A percentile compares a stretch with the other conserved stretches of the same genome.
Evolutionary conservation across 2,113 vertebrate genomes (phyloP).

Genomic region (Regulus satrapa): DNA sequence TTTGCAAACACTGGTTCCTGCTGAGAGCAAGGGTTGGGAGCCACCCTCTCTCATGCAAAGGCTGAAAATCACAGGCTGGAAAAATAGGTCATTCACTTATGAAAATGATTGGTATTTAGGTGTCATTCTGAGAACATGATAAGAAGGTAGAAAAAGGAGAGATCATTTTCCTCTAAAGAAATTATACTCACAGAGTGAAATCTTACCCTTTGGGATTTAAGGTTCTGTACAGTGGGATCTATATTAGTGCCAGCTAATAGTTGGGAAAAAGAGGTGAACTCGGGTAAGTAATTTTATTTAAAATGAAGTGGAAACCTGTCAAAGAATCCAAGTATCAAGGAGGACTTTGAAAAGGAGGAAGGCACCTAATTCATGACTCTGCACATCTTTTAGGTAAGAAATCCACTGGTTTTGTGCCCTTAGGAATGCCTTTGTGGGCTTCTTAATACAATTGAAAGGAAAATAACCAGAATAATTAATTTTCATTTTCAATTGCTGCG

Average conservation of each 20-base stretch:
- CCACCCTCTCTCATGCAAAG: neutral
- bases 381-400: neutral
- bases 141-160: neutral
- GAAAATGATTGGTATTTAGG: neutral
- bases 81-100: neutral
- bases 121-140: neutral
- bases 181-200: neutral
- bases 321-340: neutral
- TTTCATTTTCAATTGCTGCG: neutral
- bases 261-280: neutral
- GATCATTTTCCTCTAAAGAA: neutral
- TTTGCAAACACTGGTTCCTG: neutral
- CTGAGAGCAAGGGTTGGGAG: neutral
- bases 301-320: neutral
- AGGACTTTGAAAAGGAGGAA: neutral
- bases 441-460: neutral
- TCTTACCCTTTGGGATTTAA: neutral
- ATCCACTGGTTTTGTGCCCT: neutral
- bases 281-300: neutral
- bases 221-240: neutral
- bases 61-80: neutral
- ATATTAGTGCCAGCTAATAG: neutral
- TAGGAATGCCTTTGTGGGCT: neutral
- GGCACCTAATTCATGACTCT: neutral
- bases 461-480: neutral